Evolutionary conservation across 2,888 invertebrate genomes (phyloP).

Genomic region (Linnaemya tessellans): DNA sequence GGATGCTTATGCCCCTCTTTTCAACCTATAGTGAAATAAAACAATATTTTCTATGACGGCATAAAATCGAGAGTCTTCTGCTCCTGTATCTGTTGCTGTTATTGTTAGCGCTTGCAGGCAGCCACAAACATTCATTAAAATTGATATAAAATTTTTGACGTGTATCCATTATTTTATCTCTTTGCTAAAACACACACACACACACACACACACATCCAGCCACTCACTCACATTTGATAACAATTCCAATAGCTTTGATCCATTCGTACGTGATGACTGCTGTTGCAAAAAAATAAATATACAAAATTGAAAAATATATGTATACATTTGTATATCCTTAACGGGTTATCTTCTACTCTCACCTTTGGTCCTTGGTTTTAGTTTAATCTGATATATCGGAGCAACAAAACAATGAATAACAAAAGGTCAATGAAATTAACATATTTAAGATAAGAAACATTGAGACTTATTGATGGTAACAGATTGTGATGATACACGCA

Average conservation of each 20-base stretch:
- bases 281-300: slow-evolving; percentile 1
- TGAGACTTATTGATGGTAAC: background rate
- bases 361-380: slow-evolving; percentile 12
- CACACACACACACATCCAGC: background rate
- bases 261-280: slow-evolving; percentile 22
- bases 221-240: slow-evolving; percentile 1
- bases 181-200: background rate
- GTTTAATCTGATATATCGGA: background rate
- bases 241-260: slow-evolving; percentile 13
- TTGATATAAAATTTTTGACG: background rate
- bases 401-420: background rate
- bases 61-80: no score
- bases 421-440: slow-evolving; percentile 34
- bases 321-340: background rate
- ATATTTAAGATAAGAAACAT: background rate
- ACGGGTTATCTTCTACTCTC: background rate
- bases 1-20: no score
- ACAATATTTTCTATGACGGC: no score
- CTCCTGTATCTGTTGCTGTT: no score
- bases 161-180: background rate
- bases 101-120: no score
- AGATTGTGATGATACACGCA: background rate
- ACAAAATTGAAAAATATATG: background rate
- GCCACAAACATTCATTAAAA: background rate
- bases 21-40: no score